Base-by-base conservation (phyloP, 1,140 invertebrate species). In the Papilio helenus region DNA sequence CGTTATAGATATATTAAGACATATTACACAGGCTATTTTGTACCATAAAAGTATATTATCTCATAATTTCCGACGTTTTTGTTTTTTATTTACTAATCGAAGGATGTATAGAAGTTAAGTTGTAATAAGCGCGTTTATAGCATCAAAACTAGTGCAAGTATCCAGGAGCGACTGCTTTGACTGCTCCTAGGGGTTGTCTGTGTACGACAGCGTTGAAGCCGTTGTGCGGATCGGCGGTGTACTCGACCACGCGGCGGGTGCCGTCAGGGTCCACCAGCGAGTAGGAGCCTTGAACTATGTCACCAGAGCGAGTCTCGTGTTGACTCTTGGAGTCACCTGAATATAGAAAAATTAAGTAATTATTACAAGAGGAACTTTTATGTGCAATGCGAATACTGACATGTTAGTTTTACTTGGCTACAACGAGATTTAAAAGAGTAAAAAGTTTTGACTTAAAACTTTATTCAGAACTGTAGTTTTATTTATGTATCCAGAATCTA, bases 201-300 rank as follows among this genome's bases (percentile, higher is more conserved):
- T 93, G 92, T 1, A 95, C 95, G 51, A 95, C 95, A 3, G 95
- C 95, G 87, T 95, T 95, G 90, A 95, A 95, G 20, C 95, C 95
- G 74, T 95, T 95, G 81, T 94, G 91, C 29, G 93, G 91, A 81
- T 95, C 95, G 5, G 95, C 95, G 5, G 96, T 96, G 90, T 97
- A 97, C 83, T 96, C 96, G 1, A 97, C 96, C 29, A 95, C 95
- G 81, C 96, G 95, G 76, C 95, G 95, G 76, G 95, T 95, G 78
- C 96, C 96, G 86, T 97, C 96, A 1, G 96, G 95, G 81, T 97
- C 96, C 23, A 96, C 94, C 20, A 97, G 87, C 2, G 95, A 96
- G 89, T 96, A 96, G 46, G 95, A 95, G 51, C 96, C 96, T 86
- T 96, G 95, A 10, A 97, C 96, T 20, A 96, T 95, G 86, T 97